Evolutionary conservation across 2,888 invertebrate genomes (phyloP), one percentile per base, ranked within the genome.

Genomic region (Pristionchus maxplancki): DNA sequence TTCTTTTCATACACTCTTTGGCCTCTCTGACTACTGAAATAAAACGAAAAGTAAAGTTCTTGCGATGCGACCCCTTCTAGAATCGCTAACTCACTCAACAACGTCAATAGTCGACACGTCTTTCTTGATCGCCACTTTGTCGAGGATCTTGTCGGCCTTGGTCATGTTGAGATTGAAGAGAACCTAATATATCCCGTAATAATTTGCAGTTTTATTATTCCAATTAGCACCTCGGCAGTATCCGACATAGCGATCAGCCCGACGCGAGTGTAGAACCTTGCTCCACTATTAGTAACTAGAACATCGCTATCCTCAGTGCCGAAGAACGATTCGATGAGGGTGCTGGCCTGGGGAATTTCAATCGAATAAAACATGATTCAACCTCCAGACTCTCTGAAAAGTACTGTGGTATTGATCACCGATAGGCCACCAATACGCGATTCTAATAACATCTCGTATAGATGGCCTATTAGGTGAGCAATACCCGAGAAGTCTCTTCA

Each of bases 151-250:
- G 28, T 67, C 67, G 1, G 67, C 34, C 67, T 67, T 67, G 67
- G 67, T 67, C 67, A 67, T 67, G 67, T 31, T 67, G 34, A 67
- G 67, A 15, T 67, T 67, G 67, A 34, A 67, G 28, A 67, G 8
- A 31, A 67, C 34, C 67, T 67, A 58, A 6, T n/a, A 8, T n/a
- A 11, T 28, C 9, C 8, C 5, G 6, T n/a, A 64, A n/a, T 9
- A 6, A 28, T n/a, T n/a, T n/a, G n/a, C n/a, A n/a, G 9, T 28
- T 8, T n/a, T n/a, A n/a, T n/a, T n/a, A n/a, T n/a, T 24, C 8
- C 13, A 15, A 9, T 28, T 13, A 9, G 4, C 34, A 67, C 67
- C 31, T 67, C 67, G 5, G 67, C 67, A 13, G 11, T 67, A 15
- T 67, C 67, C 13, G 67, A 67, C 67, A 67, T 67, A 34, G 67